Evolutionary conservation across 2,888 invertebrate genomes (phyloP).

Genomic region (Augochlorella aurata): DNA sequence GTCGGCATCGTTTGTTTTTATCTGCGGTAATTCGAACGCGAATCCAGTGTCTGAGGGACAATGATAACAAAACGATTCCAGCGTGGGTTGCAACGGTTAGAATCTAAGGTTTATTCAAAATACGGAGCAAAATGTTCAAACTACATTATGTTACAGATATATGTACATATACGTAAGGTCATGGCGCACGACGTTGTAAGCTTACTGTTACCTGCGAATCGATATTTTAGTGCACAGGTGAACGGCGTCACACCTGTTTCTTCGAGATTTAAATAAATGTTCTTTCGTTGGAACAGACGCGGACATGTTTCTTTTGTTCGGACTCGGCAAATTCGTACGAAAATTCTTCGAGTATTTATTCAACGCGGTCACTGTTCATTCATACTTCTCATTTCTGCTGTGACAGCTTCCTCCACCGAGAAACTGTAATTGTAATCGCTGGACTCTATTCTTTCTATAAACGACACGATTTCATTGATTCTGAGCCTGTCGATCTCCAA

Average conservation of each 20-base stretch:
- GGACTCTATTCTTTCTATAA: slow-evolving; percentile 82
- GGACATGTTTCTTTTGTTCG: neutral
- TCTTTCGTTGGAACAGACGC: neutral
- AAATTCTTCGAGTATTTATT: neutral
- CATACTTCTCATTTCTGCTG: slow-evolving; percentile 81
- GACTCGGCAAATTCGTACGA: neutral
- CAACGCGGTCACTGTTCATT: slow-evolving; percentile 25
- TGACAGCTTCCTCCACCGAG: slow-evolving; percentile 83
- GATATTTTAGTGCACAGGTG: neutral
- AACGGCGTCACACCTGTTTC: no score
- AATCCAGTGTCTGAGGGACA: neutral
- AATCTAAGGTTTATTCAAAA: slow-evolving; percentile 34
- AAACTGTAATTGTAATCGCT: slow-evolving; percentile 83
- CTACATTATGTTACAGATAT: slow-evolving; percentile 45
- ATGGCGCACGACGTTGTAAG: neutral
- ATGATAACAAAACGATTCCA: neutral
- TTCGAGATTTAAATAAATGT: slow-evolving; percentile 8
- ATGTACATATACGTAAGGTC: slow-evolving; percentile 8
- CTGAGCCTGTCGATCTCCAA: slow-evolving; percentile 81
- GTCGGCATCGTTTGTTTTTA: slow-evolving; percentile 35
- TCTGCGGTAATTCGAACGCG: neutral
- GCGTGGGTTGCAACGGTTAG: neutral
- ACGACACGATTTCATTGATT: slow-evolving; percentile 83
- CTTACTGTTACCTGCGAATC: slow-evolving; percentile 13
- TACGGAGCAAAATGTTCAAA: neutral